Evolutionary conservation across 1,140 invertebrate genomes (phyloP), one percentile per base, ranked within the genome.

Genomic region (Drosophila nasuta): DNA sequence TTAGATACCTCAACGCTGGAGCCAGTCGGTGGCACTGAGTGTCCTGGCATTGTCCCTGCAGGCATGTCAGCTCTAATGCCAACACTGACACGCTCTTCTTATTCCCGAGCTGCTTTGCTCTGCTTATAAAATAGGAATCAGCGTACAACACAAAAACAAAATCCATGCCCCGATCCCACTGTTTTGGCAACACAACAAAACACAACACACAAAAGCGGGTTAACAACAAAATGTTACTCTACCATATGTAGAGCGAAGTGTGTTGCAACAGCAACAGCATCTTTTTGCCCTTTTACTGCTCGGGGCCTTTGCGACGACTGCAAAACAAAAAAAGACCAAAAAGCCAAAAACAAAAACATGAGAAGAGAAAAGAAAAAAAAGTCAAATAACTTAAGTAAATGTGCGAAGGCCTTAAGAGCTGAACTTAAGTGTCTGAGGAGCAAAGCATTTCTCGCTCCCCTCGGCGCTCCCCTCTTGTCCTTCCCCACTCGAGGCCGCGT

Each of bases 331-430:
- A 46, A 25, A 20, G 2, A 15, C 20, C 49, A 58, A 57, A 58
- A 38, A 71, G 35, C 7, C 28, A 46, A 20, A 35, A 2, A 8
- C 5, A 51, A 13, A 45, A 20, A 49, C 15, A 60, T n/a, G 13
- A 33, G 13, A 41, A 35, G 49, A 11, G 13, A 41, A 35, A 41
- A 11, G n/a, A 33, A 17, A 49, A 49, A 64, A 52, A 70, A 88
- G 83, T 82, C 85, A 87, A 87, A 87, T 83, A 87, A 87, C 85
- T 87, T 80, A 67, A 87, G 85, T 72, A 88, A 83, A 89, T 87
- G 79, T 79, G 72, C 49, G 49, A 82, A 75, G 58, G 83, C 83
- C 83, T 56, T 69, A 71, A 79, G 82, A 79, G 82, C 77, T 76
- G 33, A 64, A 60, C 59, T 66, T 52, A 62, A 70, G 75, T 79